phyloP scores from a whole-genome alignment of 53 echinoderm and acorn worm species.

The Echinarachnius parma region DNA sequence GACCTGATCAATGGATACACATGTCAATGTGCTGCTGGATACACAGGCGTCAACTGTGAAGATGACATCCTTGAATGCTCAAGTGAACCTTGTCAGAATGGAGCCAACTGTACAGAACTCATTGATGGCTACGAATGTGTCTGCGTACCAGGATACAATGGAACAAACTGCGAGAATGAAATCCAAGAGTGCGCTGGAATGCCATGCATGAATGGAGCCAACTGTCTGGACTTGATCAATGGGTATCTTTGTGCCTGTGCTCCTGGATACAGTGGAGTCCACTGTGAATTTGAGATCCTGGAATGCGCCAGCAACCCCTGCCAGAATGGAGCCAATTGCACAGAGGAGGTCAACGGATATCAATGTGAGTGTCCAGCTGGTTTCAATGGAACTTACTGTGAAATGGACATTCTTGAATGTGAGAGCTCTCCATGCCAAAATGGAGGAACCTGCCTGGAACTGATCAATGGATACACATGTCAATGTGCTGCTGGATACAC shows the following conservation, averaged over 20 bases:
- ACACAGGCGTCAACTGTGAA: slow-evolving; percentile 28
- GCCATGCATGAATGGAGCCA: slow-evolving; percentile 69
- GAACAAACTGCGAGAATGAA: no score
- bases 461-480: slow-evolving; percentile 24
- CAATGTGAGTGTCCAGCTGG: slow-evolving; percentile 16
- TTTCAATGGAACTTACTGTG: slow-evolving; percentile 40
- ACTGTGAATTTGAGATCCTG: slow-evolving; percentile 57
- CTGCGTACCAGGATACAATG: no score
- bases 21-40: slow-evolving; percentile 12
- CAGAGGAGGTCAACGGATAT: slow-evolving; percentile 8
- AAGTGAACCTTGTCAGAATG: slow-evolving; percentile 53
- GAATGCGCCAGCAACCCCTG: slow-evolving; percentile 71
- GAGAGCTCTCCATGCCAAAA: slow-evolving; percentile 23
- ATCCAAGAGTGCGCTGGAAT: slow-evolving; percentile 53
- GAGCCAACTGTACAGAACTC: slow-evolving; percentile 40
- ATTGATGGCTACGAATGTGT: slow-evolving; percentile 59
- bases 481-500: not conserved
- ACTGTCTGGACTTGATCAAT: slow-evolving; percentile 18
- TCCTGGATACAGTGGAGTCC: slow-evolving; percentile 51
- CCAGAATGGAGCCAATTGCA: slow-evolving; percentile 60
- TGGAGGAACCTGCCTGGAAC: slow-evolving; percentile 22
- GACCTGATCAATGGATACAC: slow-evolving; percentile 45
- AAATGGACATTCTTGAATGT: slow-evolving; percentile 29
- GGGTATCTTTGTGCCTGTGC: slow-evolving; percentile 2
- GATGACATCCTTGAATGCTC: no score